A percentile compares a stretch with the other conserved stretches of the same genome.
phyloP scores from a whole-genome alignment of 2,113 vertebrate species.

The Misgurnus mizolepis region DNA sequence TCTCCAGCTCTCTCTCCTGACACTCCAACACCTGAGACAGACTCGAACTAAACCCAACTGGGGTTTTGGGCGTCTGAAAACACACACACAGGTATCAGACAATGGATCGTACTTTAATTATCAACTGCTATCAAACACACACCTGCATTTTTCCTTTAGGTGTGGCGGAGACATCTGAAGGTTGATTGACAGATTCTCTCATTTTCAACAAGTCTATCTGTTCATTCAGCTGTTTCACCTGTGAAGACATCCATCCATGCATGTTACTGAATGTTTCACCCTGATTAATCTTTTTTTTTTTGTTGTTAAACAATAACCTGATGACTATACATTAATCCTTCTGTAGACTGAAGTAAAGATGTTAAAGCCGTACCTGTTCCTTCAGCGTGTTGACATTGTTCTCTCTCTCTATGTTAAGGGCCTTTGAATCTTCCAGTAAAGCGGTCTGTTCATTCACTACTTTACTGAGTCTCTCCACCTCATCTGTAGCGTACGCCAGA shows the following conservation, averaged over 20 bases:
- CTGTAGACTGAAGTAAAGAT: too few species aligned
- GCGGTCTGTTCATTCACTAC: conserved; percentile 81
- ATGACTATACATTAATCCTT: neutral
- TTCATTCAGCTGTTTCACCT: conserved; percentile 70
- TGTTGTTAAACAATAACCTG: too few species aligned
- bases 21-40: conserved; percentile 81
- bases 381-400: conserved; percentile 77
- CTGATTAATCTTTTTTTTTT: too few species aligned
- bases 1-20: conserved; percentile 86
- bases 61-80: conserved; percentile 83
- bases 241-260: conserved; percentile 9
- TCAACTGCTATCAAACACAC: neutral
- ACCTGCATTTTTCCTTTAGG: conserved; percentile 67
- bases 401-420: conserved; percentile 79
- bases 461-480: conserved; percentile 85
- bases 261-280: neutral
- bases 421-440: conserved; percentile 79
- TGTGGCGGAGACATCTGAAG: conserved; percentile 49
- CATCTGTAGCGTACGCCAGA: conserved; percentile 81
- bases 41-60: conserved; percentile 77
- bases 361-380: conserved; percentile 84
- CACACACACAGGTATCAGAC: neutral
- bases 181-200: conserved; percentile 42
- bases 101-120: neutral
- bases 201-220: conserved; percentile 53